phyloP scores from a whole-genome alignment of 1,140 invertebrate genomes.

The Meloidogyne exigua region DNA sequence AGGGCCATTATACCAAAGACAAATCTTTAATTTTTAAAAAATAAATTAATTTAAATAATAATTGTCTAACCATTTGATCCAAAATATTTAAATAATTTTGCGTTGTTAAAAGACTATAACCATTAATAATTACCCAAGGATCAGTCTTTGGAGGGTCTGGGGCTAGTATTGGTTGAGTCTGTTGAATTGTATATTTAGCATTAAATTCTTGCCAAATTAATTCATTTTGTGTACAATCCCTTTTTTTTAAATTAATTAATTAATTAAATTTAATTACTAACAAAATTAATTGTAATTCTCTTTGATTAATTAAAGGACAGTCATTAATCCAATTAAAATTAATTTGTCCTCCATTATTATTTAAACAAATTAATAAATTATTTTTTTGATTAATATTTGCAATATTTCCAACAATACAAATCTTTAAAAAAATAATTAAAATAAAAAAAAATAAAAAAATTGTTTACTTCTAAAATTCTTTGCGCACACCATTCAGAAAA shows the following conservation, averaged over 20 bases:
- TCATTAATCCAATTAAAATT: conserved; percentile 1
- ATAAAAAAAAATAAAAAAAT: too few species aligned
- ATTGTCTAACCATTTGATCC: neutral
- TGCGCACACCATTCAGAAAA: neutral
- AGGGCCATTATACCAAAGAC: conserved; percentile 20
- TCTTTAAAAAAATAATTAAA: neutral
- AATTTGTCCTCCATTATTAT: neutral
- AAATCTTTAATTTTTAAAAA: conserved; percentile 2
- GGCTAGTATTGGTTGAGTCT: neutral
- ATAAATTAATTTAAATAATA: neutral
- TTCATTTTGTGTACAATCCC: neutral
- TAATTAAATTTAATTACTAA: neutral
- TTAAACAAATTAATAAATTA: neutral
- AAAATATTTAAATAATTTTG: conserved; percentile 14
- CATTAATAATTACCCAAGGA: conserved; percentile 17
- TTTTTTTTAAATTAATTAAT: neutral
- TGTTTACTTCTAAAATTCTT: neutral
- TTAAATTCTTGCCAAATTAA: neutral
- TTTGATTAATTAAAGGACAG: neutral
- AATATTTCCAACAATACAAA: neutral
- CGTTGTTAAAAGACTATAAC: conserved; percentile 5
- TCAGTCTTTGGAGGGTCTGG: neutral
- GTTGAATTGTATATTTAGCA: neutral
- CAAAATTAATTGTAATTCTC: neutral
- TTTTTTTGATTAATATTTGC: neutral